phyloP scores from a whole-genome alignment of 2,888 invertebrate genomes.

The Eubasilissa splendida region DNA sequence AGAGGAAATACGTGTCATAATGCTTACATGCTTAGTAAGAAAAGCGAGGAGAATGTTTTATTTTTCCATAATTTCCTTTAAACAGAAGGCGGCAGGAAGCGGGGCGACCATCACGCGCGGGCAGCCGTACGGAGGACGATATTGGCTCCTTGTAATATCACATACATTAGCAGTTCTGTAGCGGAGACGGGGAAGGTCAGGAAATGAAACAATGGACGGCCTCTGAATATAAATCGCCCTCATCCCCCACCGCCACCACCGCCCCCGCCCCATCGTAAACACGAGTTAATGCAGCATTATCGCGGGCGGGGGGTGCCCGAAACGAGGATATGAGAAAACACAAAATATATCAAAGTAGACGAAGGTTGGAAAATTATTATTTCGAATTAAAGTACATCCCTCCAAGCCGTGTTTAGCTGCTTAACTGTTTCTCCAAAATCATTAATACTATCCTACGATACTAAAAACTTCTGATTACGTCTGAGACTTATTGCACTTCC shows the following conservation, averaged over 20 bases:
- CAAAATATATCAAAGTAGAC: constrained; percentile 28
- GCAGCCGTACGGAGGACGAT: neutral
- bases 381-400: neutral
- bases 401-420: too few relatives aligned
- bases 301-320: constrained; percentile 58
- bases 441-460: too few relatives aligned
- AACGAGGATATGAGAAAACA: constrained; percentile 49
- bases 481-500: too few relatives aligned
- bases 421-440: too few relatives aligned
- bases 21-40: too few relatives aligned
- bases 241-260: neutral
- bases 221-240: constrained; percentile 57
- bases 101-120: neutral
- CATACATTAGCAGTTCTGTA: constrained; percentile 35
- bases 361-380: constrained; percentile 23
- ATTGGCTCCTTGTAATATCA: constrained; percentile 22
- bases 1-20: too few relatives aligned
- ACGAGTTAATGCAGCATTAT: constrained; percentile 53
- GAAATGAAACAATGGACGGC: constrained; percentile 59
- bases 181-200: constrained; percentile 47
- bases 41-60: too few relatives aligned
- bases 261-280: constrained; percentile 49
- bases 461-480: too few relatives aligned
- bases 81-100: neutral
- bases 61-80: neutral